These are phyloP conservation scores for Streptopelia turtur DNA, from an alignment of 2,797 vertebrate genomes.

Conservation along the genomic window DNA sequence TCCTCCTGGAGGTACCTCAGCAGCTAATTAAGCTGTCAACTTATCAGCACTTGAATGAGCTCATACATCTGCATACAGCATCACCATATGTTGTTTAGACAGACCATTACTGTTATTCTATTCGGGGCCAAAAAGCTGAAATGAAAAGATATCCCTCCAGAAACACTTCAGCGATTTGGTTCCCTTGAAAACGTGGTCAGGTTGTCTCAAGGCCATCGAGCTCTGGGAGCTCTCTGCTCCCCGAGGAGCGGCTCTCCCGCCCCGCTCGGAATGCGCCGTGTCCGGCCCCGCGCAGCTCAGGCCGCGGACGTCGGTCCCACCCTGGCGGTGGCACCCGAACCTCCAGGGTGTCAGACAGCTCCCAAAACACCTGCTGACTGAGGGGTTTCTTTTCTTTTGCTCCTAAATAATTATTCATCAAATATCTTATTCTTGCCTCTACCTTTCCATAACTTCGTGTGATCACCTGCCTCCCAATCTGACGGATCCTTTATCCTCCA, in stretches of 20 bases:
- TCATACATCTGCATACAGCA: background rate
- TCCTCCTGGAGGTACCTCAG: background rate
- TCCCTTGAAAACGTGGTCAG: background rate
- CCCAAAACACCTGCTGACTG: background rate
- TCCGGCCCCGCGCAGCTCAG: fast-evolving
- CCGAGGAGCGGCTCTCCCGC: background rate
- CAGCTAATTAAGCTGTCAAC: background rate
- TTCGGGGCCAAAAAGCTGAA: background rate
- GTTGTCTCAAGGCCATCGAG: background rate
- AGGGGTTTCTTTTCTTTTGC: background rate
- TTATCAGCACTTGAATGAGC: background rate
- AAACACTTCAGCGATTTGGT: background rate
- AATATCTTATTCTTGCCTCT: background rate
- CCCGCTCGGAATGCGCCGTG: too few species aligned
- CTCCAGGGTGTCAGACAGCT: background rate
- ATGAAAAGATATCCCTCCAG: background rate
- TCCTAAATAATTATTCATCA: background rate
- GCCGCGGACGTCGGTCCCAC: fast-evolving
- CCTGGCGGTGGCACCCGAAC: too few species aligned
- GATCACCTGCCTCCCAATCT: background rate
- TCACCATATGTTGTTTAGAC: background rate
- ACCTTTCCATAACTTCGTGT: background rate
- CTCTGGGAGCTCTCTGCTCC: background rate
- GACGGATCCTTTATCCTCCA: background rate
- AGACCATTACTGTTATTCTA: background rate